Base-by-base conservation (phyloP, 1,140 invertebrate species). In the Pseudomyrmex sp. region DNA sequence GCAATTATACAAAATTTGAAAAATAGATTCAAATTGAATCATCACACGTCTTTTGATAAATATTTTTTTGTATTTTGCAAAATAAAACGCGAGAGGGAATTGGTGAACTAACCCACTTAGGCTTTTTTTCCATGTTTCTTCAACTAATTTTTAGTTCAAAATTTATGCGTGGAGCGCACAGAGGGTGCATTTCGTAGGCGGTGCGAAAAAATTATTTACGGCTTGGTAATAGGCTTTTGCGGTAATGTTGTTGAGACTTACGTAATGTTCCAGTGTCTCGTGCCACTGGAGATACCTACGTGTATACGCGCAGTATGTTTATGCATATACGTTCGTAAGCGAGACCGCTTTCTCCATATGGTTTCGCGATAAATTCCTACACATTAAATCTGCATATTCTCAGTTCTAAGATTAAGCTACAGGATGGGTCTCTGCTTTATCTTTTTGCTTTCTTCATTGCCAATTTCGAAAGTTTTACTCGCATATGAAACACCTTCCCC, bases 301-400 rank as follows among this genome's bases (percentile, higher is more conserved):
- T 35, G 5, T 35, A 7, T 84, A 79, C 18, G 26, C 13, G 46
- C 63, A 48, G 58, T 82, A 76, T 63, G 61, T 82, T 82, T 75
- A 83, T 77, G 84, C 83, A 85, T 70, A 85, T 85, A 83, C 63
- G 82, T n/a, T 52, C 73, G 54, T 63, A 73, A 80, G 59, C 87
- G 73, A 86, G 75, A 75, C 77, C 75, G 85, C 89, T 90, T 90
- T 90, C 89, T 90, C 89, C 89, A 84, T 90, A 90, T 86, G 89
- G 73, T 86, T 90, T 88, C 89, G 54, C 85, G 84, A 79, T 82
- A 73, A 82, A 90, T 90, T 84, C 85, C 76, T 65, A 13, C 15
- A 56, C 9, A 56, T 77, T 54, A 77, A 62, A 35, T 54, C 20
- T 61, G 54, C 59, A 52, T 35, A 35, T 61, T 58, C 54, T 50